phyloP scores from a whole-genome alignment of 2,888 invertebrate genomes.

The Lasioglossum malachurum region DNA sequence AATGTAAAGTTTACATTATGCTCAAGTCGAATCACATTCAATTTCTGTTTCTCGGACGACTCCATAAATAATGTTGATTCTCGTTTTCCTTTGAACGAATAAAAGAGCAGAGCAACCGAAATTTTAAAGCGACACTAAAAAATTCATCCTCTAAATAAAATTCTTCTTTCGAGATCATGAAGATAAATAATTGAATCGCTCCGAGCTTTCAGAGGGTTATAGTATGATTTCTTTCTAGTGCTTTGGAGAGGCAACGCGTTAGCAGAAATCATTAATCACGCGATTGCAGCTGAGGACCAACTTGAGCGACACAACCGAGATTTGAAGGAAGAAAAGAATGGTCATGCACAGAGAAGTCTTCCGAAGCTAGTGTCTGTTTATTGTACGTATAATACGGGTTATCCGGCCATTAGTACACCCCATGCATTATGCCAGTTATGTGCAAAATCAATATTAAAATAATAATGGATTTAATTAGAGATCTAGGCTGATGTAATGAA shows the following conservation, averaged over 20 bases:
- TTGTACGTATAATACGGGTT: slow-evolving; percentile 71
- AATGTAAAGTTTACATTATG: background rate
- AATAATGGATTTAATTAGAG: slow-evolving; percentile 74
- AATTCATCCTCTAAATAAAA: background rate
- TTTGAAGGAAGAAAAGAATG: slow-evolving; percentile 31
- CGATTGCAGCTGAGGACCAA: slow-evolving; percentile 70
- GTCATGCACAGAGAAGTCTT: slow-evolving; percentile 33
- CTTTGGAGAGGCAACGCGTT: slow-evolving; percentile 49
- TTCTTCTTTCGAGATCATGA: background rate
- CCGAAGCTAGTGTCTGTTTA: slow-evolving; percentile 56
- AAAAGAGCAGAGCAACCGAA: background rate
- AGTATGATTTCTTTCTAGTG: slow-evolving; percentile 67
- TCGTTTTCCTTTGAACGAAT: background rate
- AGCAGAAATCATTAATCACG: slow-evolving; percentile 74
- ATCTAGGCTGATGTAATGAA: slow-evolving; percentile 52
- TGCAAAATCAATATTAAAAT: slow-evolving; percentile 63
- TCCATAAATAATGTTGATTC: background rate
- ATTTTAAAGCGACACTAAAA: background rate
- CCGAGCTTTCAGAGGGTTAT: slow-evolving; percentile 52
- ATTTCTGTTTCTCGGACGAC: background rate
- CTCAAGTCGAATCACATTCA: background rate
- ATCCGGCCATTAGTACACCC: slow-evolving; percentile 69
- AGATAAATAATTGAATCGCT: background rate
- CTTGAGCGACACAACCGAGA: slow-evolving; percentile 24
- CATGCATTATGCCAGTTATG: slow-evolving; percentile 64